These are phyloP conservation scores for Nixonia krombeini DNA, from an alignment of 1,140 invertebrate genomes.

Conservation along the genomic window DNA sequence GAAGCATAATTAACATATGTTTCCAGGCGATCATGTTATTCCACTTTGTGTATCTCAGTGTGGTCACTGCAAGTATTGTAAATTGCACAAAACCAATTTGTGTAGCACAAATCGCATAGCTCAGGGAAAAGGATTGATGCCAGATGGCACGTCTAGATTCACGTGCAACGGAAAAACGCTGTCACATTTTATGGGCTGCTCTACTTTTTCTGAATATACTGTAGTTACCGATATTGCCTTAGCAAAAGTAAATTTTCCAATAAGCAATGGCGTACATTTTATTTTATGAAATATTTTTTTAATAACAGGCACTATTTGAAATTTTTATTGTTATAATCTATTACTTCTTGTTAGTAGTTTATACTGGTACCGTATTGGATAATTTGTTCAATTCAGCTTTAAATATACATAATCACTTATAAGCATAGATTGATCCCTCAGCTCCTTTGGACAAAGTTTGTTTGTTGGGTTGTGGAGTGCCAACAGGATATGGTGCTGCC, in stretches of 20 bases:
- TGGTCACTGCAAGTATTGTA: slow-evolving; percentile 96
- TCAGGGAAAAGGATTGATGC: slow-evolving; percentile 94
- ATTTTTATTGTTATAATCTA: neutral
- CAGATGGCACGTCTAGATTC: slow-evolving; percentile 94
- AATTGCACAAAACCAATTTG: slow-evolving; percentile 95
- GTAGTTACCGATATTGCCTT: slow-evolving; percentile 97
- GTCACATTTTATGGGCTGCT: slow-evolving; percentile 98
- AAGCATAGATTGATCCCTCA: slow-evolving; percentile 25
- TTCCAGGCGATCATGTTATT: slow-evolving; percentile 92
- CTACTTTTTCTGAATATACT: slow-evolving; percentile 97
- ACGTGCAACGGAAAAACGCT: slow-evolving; percentile 91
- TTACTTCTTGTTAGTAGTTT: neutral
- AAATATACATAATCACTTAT: too few relatives aligned
- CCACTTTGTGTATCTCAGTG: slow-evolving; percentile 98
- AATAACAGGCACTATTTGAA: too few relatives aligned
- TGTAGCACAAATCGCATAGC: slow-evolving; percentile 92
- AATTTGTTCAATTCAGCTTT: too few relatives aligned
- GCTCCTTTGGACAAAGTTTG: slow-evolving; percentile 43
- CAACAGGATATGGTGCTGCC: too few relatives aligned
- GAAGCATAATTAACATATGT: too few relatives aligned
- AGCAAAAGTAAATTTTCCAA: slow-evolving; percentile 89
- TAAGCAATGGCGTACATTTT: too few relatives aligned
- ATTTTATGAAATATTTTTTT: too few relatives aligned
- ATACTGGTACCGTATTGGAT: too few relatives aligned
- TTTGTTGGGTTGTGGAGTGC: too few relatives aligned